Percentiles rank a stretch among this genome's conserved stretches.
Conservation (phyloP, 2,797 vertebrate genomes). For the Spinus pinus region DNA sequence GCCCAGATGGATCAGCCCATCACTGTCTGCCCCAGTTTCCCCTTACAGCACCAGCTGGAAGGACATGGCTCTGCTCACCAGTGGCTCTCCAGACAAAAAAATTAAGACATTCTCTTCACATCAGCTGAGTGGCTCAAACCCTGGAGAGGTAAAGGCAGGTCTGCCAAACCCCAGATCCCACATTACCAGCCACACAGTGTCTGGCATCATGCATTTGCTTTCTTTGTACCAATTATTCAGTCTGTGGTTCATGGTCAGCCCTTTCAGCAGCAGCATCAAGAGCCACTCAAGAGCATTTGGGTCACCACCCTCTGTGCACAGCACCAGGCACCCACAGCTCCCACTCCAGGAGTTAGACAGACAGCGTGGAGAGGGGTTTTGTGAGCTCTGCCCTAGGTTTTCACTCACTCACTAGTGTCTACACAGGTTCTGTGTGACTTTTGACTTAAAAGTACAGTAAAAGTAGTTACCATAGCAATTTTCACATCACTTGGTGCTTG, state of each 20-base stretch:
- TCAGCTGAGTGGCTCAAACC: background rate
- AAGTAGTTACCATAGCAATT: slow-evolving; percentile 63
- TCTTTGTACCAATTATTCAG: background rate
- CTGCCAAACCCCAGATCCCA: background rate
- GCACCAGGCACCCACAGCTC: background rate
- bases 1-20: background rate
- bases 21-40: background rate
- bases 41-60: background rate
- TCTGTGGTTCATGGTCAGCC: background rate
- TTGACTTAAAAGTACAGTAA: slow-evolving; percentile 9
- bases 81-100: background rate
- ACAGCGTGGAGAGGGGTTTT: background rate
- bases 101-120: background rate
- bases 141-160: background rate
- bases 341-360: background rate
- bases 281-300: background rate
- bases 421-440: background rate
- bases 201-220: background rate
- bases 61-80: background rate
- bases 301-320: background rate
- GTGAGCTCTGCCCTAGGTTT: background rate
- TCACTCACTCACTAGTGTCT: background rate
- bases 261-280: background rate
- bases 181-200: background rate
- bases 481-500: slow-evolving; percentile 34